Conservation (phyloP, 2,113 vertebrate species). For the Lepisosteus oculatus region DNA sequence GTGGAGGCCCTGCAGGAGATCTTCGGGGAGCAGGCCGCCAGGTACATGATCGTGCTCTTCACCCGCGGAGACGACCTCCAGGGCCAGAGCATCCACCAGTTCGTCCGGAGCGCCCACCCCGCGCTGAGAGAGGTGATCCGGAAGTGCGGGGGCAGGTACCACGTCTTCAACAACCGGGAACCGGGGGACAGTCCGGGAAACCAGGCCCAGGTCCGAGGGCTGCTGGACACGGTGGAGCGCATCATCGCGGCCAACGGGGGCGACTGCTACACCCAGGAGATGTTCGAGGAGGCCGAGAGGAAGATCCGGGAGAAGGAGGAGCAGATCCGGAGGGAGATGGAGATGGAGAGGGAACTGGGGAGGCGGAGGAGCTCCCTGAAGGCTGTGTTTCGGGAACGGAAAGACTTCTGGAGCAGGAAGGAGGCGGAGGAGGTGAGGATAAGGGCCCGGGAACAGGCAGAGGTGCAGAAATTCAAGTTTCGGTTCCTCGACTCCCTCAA, state of each 20-base stretch:
- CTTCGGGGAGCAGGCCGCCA: not conserved
- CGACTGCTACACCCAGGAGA: too few relatives aligned
- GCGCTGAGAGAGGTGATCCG: too few relatives aligned
- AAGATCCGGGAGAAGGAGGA: too few relatives aligned
- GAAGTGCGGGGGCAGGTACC: not conserved
- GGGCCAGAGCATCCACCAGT: not conserved
- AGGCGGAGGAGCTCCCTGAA: not conserved
- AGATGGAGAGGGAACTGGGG: too few relatives aligned
- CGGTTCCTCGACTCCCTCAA: too few relatives aligned
- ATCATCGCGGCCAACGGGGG: not conserved
- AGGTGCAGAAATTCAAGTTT: too few relatives aligned
- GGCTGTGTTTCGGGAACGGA: too few relatives aligned
- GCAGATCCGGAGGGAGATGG: too few relatives aligned
- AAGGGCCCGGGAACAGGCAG: too few relatives aligned
- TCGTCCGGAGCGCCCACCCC: not conserved
- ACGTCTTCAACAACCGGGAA: not conserved
- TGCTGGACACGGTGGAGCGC: not conserved
- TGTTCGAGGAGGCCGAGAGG: too few relatives aligned
- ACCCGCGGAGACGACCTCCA: slow-evolving; percentile 25
- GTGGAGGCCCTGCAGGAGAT: not conserved
- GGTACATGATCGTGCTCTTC: slow-evolving; percentile 22
- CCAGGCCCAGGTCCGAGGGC: not conserved
- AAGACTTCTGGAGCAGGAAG: too few relatives aligned
- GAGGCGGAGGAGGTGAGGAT: too few relatives aligned
- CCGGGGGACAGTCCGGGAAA: not conserved